These are phyloP conservation scores for Nymphalis urticae DNA, from an alignment of 2,888 invertebrate genomes.

Conservation along the genomic window DNA sequence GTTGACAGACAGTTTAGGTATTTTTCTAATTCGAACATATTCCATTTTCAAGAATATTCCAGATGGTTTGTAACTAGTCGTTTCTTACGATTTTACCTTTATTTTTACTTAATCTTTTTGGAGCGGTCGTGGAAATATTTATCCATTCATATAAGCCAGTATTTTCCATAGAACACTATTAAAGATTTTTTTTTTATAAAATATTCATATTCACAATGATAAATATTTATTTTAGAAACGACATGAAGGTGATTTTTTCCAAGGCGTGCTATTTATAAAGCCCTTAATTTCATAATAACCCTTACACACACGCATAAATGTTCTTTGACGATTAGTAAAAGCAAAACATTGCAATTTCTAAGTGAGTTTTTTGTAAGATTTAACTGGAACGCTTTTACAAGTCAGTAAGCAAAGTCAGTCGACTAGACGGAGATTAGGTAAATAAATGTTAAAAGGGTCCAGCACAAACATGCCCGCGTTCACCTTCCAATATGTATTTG, in stretches of 20 bases:
- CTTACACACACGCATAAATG: no score
- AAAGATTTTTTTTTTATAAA: not conserved
- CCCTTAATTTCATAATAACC: no score
- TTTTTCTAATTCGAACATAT: not conserved
- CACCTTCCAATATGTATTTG: constrained; percentile 6
- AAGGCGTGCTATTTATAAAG: no score
- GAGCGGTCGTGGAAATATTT: no score
- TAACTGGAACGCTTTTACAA: not conserved
- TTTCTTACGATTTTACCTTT: not conserved
- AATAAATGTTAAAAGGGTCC: constrained; percentile 14
- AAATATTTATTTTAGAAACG: no score
- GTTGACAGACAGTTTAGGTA: not conserved
- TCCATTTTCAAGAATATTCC: not conserved
- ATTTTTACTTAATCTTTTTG: no score
- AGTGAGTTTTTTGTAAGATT: not conserved
- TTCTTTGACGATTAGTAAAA: no score
- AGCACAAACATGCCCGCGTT: not conserved
- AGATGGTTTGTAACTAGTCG: not conserved
- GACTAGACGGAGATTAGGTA: constrained; percentile 5
- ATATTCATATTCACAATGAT: no score
- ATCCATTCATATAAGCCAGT: no score
- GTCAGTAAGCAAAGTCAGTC: not conserved
- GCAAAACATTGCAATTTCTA: no score
- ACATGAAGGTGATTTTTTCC: no score
- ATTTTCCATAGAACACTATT: not conserved